Percentiles rank a stretch among this genome's conserved stretches.
phyloP scores from a whole-genome alignment of 2,113 vertebrate genomes.

The Carettochelys insculpta region DNA sequence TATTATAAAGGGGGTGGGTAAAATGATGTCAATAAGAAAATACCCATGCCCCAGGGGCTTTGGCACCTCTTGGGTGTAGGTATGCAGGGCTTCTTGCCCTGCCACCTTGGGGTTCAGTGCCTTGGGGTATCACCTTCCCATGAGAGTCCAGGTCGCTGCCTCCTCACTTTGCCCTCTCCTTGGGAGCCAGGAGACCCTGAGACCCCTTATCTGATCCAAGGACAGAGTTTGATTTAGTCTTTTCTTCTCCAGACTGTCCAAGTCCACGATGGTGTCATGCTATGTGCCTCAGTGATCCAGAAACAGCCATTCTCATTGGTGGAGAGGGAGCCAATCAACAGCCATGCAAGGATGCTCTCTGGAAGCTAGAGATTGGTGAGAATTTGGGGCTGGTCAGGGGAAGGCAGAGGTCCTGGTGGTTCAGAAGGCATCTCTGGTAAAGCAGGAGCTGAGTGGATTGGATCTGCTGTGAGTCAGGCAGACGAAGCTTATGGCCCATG shows the following conservation, averaged over 20 bases:
- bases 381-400: not conserved
- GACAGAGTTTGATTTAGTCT: not conserved
- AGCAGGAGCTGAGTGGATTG: not conserved
- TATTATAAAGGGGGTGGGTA: not conserved
- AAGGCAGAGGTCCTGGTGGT: not conserved
- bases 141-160: not conserved
- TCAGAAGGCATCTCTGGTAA: not conserved
- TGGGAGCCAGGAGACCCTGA: not conserved
- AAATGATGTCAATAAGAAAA: not conserved
- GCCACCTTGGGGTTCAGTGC: not conserved
- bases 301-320: slow-evolving; percentile 86
- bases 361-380: slow-evolving; percentile 89
- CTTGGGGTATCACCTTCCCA: not conserved
- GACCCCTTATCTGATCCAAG: not conserved
- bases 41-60: not conserved
- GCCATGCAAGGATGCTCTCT: slow-evolving; percentile 80
- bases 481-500: not conserved
- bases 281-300: slow-evolving; percentile 85
- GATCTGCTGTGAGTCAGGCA: not conserved
- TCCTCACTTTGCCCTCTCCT: not conserved
- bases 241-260: slow-evolving; percentile 74
- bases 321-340: slow-evolving; percentile 79
- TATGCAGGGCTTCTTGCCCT: not conserved
- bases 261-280: slow-evolving; percentile 84
- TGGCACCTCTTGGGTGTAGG: not conserved